phyloP scores from a whole-genome alignment of 2,113 vertebrate species.

The Laticauda colubrina region DNA sequence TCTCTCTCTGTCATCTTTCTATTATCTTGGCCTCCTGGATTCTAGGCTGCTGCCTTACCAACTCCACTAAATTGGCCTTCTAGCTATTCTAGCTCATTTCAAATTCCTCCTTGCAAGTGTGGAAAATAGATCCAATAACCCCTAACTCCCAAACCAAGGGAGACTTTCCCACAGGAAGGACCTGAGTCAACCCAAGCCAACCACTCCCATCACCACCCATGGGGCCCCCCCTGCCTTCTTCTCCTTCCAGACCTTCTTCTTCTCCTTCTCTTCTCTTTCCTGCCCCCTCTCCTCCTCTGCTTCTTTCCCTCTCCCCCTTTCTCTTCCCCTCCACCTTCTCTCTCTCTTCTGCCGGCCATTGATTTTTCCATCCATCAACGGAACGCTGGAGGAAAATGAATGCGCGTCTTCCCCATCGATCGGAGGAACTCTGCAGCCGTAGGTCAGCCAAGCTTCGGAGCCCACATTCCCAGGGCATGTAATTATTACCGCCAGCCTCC shows the following conservation, averaged over 20 bases:
- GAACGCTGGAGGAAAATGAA: slow-evolving; percentile 74
- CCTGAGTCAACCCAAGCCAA: neutral
- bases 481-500: slow-evolving; percentile 63
- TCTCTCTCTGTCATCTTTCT: too few relatives aligned
- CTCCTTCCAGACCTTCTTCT: too few relatives aligned
- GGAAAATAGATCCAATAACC: neutral
- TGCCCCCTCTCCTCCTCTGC: too few relatives aligned
- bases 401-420: slow-evolving; percentile 73
- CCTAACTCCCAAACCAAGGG: neutral
- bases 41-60: too few relatives aligned
- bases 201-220: neutral
- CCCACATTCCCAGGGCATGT: slow-evolving; percentile 60
- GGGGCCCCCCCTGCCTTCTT: neutral
- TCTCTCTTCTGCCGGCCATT: slow-evolving; percentile 57
- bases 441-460: slow-evolving; percentile 65
- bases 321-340: neutral
- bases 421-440: slow-evolving; percentile 64
- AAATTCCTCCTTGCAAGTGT: too few relatives aligned
- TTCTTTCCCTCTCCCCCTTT: neutral
- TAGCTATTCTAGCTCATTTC: too few relatives aligned
- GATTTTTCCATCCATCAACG: slow-evolving; percentile 78
- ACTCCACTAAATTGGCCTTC: too few relatives aligned
- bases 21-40: too few relatives aligned
- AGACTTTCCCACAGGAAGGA: neutral
- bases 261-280: neutral